Percentiles rank a stretch among this genome's conserved stretches.
Conservation (phyloP, 2,797 vertebrate species). For the Macropus fuliginosus region DNA sequence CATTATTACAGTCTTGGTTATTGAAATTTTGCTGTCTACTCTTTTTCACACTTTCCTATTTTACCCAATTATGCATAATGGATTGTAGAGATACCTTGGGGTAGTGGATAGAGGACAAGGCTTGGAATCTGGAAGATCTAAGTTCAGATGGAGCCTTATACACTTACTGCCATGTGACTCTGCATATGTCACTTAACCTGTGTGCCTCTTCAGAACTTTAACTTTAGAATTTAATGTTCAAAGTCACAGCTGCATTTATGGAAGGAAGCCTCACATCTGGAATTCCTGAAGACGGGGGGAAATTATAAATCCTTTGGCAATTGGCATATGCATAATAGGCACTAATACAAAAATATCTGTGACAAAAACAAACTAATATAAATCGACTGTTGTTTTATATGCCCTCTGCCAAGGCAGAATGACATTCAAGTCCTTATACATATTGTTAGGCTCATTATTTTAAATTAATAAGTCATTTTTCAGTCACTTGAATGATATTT, state of each 20-base stretch:
- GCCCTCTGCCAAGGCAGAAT: neutral
- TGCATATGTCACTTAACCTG: neutral
- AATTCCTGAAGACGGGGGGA: neutral
- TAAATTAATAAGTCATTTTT: neutral
- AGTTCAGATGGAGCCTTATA: neutral
- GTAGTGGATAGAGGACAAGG: neutral
- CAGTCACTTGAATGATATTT: neutral
- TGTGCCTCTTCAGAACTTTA: neutral
- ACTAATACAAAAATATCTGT: neutral
- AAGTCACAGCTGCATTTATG: neutral
- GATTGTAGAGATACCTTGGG: neutral
- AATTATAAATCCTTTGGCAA: neutral
- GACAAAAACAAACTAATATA: neutral
- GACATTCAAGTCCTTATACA: neutral
- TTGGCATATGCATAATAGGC: neutral
- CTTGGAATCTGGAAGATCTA: neutral
- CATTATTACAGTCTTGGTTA: neutral
- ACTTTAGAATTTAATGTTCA: neutral
- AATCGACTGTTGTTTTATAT: neutral
- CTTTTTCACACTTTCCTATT: neutral
- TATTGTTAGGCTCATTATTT: neutral
- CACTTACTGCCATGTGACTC: neutral
- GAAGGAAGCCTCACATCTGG: neutral
- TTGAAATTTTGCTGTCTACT: neutral
- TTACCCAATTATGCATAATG: neutral